A percentile compares a stretch with the other conserved stretches of the same genome.
These are phyloP conservation scores for Apomyelois bistriatella DNA, from an alignment of 2,888 invertebrate genomes.

Conservation along the genomic window DNA sequence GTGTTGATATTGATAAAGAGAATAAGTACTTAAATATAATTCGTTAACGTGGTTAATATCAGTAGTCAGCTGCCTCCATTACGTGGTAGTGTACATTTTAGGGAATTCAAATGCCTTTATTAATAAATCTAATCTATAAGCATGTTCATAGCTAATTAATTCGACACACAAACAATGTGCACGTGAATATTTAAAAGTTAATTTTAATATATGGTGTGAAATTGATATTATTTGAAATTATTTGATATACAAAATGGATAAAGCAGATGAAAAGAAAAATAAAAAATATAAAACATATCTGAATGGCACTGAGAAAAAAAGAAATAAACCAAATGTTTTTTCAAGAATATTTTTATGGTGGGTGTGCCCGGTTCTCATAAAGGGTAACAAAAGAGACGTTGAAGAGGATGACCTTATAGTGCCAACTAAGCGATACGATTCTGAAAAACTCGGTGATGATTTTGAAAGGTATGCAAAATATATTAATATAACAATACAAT, in stretches of 20 bases:
- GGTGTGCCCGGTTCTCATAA: constrained; percentile 70
- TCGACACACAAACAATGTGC: no score
- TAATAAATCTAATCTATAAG: neutral
- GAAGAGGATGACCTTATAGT: constrained; percentile 83
- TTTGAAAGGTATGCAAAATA: constrained; percentile 71
- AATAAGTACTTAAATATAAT: neutral
- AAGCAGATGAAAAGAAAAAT: constrained; percentile 5
- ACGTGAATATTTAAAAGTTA: no score
- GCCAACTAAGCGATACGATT: constrained; percentile 81
- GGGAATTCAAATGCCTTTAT: neutral
- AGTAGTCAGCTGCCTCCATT: constrained; percentile 6
- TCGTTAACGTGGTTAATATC: neutral
- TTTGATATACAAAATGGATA: constrained; percentile 19
- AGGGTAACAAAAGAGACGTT: constrained; percentile 80
- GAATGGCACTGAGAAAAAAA: constrained; percentile 31
- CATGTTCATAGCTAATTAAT: no score
- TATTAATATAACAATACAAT: neutral
- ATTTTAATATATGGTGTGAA: no score
- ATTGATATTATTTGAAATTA: neutral
- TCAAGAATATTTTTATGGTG: constrained; percentile 68
- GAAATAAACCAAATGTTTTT: constrained; percentile 54
- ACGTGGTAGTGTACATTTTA: neutral
- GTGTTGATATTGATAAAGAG: neutral
- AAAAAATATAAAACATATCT: constrained; percentile 20
- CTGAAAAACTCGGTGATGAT: constrained; percentile 79